Percentiles rank a stretch among this genome's conserved stretches.
These are phyloP conservation scores for Zaprionus vittiger DNA, from an alignment of 1,140 invertebrate species.

Conservation along the genomic window DNA sequence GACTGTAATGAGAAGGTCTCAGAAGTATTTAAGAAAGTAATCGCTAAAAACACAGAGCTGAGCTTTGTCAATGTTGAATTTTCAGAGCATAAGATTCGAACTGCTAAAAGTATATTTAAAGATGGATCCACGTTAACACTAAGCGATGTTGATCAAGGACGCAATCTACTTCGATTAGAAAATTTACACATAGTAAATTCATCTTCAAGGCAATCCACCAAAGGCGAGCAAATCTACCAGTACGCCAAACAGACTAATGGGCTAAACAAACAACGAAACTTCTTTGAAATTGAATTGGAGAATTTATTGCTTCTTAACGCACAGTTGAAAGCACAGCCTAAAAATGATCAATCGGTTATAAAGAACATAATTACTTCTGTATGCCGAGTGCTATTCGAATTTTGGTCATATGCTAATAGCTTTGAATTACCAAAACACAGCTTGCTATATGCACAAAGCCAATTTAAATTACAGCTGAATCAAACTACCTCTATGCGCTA, in stretches of 20 bases:
- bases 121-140: constrained; percentile 5
- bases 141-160: constrained; percentile 14
- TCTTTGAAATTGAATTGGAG: constrained; percentile 67
- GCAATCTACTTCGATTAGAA: constrained; percentile 40
- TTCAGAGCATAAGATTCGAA: constrained; percentile 61
- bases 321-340: constrained; percentile 54
- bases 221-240: constrained; percentile 16
- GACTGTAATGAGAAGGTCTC: constrained; percentile 67
- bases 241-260: constrained; percentile 16
- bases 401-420: constrained; percentile 57
- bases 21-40: constrained; percentile 57
- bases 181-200: constrained; percentile 45
- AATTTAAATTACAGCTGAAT: constrained; percentile 38
- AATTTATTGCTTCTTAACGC: constrained; percentile 56
- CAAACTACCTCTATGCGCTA: neutral
- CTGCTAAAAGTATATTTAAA: constrained; percentile 40
- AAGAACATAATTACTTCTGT: constrained; percentile 50
- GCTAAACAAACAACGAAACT: constrained; percentile 47
- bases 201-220: neutral
- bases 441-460: constrained; percentile 57
- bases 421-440: constrained; percentile 59
- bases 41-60: constrained; percentile 61
- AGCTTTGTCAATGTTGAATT: constrained; percentile 45
- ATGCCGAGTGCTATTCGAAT: constrained; percentile 62
- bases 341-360: constrained; percentile 15